Evolutionary conservation across 1,140 invertebrate species (phyloP).

Genomic region (Scylla paramamosain): DNA sequence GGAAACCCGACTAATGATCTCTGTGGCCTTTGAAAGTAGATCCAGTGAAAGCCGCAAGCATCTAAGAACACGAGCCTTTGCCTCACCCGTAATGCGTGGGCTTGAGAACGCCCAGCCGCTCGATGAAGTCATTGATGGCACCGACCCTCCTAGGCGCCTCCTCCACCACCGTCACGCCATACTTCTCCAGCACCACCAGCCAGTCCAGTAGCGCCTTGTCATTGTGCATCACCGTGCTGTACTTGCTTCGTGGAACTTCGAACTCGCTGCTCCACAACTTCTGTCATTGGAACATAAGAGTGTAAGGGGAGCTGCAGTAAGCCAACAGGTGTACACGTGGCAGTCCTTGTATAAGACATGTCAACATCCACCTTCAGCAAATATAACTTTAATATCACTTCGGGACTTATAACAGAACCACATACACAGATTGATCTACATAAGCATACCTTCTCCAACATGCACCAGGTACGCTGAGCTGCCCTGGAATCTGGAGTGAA

Average conservation of each 20-base stretch:
- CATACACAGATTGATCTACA: too few species aligned
- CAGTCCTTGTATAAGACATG: too few species aligned
- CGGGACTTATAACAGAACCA: too few species aligned
- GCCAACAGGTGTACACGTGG: too few species aligned
- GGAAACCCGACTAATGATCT: too few species aligned
- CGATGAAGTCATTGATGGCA: slow-evolving; percentile 58
- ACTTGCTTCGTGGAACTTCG: slow-evolving; percentile 44
- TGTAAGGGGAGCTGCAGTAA: too few species aligned
- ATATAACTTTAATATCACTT: too few species aligned
- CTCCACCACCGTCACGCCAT: slow-evolving; percentile 61
- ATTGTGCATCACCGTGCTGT: slow-evolving; percentile 43
- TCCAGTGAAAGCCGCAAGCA: too few species aligned
- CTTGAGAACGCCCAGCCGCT: slow-evolving; percentile 56
- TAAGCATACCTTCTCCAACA: slow-evolving; percentile 28
- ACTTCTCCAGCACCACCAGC: slow-evolving; percentile 66
- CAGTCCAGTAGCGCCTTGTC: slow-evolving; percentile 67
- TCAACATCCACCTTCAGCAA: too few species aligned
- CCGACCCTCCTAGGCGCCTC: slow-evolving; percentile 34
- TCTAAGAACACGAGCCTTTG: too few species aligned
- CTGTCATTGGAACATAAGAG: background rate
- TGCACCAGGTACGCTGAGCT: slow-evolving; percentile 16
- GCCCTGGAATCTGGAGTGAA: slow-evolving; percentile 53
- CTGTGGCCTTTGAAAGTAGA: too few species aligned
- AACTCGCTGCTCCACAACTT: slow-evolving; percentile 52
- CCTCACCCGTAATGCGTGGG: slow-evolving; percentile 69